Conservation (phyloP, 1,140 invertebrate genomes). For the Asbolus verrucosus region DNA sequence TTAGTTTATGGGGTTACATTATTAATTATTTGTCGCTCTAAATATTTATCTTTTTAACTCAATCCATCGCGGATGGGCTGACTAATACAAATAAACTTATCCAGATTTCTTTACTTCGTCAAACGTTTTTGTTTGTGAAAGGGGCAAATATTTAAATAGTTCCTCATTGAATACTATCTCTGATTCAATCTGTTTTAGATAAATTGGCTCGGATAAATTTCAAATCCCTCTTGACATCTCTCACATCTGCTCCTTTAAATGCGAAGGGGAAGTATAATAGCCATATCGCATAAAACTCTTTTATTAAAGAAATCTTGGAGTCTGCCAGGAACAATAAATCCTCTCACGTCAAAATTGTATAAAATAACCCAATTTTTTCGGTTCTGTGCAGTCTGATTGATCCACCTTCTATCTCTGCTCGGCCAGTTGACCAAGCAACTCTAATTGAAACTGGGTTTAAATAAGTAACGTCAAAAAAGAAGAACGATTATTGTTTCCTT, state of each 20-base stretch:
- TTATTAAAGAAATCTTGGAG: slow-evolving; percentile 20
- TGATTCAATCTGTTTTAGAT: background rate
- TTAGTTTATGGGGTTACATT: background rate
- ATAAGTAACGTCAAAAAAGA: no score
- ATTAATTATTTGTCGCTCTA: background rate
- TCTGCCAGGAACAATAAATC: slow-evolving; percentile 16
- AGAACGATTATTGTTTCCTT: slow-evolving; percentile 13
- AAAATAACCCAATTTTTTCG: slow-evolving; percentile 9
- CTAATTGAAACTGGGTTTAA: no score
- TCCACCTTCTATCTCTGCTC: no score
- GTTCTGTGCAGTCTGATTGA: no score
- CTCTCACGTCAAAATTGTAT: slow-evolving; percentile 6
- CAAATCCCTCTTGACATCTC: background rate
- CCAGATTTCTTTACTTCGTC: background rate
- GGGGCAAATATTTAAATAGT: background rate
- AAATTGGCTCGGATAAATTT: background rate
- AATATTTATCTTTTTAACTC: background rate
- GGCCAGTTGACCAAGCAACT: no score
- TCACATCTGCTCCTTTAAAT: slow-evolving; percentile 12
- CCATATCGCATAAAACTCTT: slow-evolving; percentile 1
- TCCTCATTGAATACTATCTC: background rate
- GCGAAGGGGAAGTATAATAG: slow-evolving; percentile 6
- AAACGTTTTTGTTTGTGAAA: background rate
- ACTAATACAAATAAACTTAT: background rate
- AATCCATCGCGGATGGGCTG: background rate